Base-by-base conservation (phyloP, 2,888 invertebrate genomes). In the Lepeophtheirus nordmannii region DNA sequence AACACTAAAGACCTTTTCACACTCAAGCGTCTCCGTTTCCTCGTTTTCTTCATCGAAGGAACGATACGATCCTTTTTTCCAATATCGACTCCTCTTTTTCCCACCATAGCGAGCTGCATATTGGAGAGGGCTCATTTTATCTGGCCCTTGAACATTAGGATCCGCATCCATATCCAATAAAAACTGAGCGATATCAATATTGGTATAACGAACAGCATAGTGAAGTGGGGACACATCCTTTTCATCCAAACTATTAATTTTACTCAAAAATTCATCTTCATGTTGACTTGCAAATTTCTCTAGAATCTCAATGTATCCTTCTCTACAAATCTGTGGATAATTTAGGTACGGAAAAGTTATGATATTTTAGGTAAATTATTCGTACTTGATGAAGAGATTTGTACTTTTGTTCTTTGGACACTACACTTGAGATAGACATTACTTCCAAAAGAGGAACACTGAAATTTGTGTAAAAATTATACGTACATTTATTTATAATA, bases 81-180 rank as follows among this genome's bases (percentile, higher is more conserved):
- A 60, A 17, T 11, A n/a, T 11, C 17, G 30, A 14, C 60, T 60
- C 14, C 37, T 60, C 30, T n/a, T n/a, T 12, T 20, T n/a, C 5
- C 22, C 37, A 67, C 8, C 38, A 22, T 17, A 37, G 71, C 80
- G 78, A 17, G 79, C 78, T 22, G 87, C 87, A 74, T 89, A 83
- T 75, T 91, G 89, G 23, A 91, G 78, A 30, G 84, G 82, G 40
- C 85, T 88, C 75, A 85, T 84, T 0, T 88, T 88, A 77, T 91
- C 90, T 62, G 80, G 79, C 75, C 92, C 92, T 74, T 81, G 79
- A 30, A 83, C 72, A 69, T 78, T 75, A 7, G 82, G 73, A 74
- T 83, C 77, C 10, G 87, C 88, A 69, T 83, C 82, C 67, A 77
- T 77, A 22, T 79, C 74, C 37, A 87, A 74, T 62, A 92, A 77